These are phyloP conservation scores for Bombylius discolor DNA, from an alignment of 2,888 invertebrate species.

Conservation along the genomic window DNA sequence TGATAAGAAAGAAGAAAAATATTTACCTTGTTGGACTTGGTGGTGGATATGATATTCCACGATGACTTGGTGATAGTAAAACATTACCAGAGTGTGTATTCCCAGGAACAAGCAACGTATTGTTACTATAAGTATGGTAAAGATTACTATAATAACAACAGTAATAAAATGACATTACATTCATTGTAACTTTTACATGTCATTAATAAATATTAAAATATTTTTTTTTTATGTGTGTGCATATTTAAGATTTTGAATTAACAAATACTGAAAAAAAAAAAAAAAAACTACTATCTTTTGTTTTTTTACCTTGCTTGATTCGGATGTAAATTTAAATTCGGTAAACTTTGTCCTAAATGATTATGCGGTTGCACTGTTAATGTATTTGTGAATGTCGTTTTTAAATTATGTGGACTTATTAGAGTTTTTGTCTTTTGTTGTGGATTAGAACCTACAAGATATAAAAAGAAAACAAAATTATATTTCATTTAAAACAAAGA, in stretches of 20 bases:
- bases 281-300: background rate
- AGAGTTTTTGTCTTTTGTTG: constrained; percentile 22
- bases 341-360: constrained; percentile 64
- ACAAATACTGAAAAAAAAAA: background rate
- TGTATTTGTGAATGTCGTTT: constrained; percentile 48
- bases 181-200: too few relatives aligned
- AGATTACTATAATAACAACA: constrained; percentile 27
- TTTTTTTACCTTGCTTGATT: constrained; percentile 30
- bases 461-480: background rate
- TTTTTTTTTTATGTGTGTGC: too few relatives aligned
- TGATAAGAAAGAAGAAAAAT: background rate
- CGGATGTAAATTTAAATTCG: constrained; percentile 47
- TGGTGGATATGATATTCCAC: constrained; percentile 72
- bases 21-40: constrained; percentile 51
- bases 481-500: background rate
- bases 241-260: too few relatives aligned
- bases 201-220: too few relatives aligned
- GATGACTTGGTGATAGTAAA: constrained; percentile 46
- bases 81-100: constrained; percentile 35
- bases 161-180: constrained; percentile 5
- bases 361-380: constrained; percentile 59
- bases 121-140: constrained; percentile 39
- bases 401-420: constrained; percentile 34
- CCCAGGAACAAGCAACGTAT: constrained; percentile 44
- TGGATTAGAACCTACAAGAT: constrained; percentile 14